Evolutionary conservation across 2,888 invertebrate species (phyloP).

Genomic region (Eucera pruinosa): DNA sequence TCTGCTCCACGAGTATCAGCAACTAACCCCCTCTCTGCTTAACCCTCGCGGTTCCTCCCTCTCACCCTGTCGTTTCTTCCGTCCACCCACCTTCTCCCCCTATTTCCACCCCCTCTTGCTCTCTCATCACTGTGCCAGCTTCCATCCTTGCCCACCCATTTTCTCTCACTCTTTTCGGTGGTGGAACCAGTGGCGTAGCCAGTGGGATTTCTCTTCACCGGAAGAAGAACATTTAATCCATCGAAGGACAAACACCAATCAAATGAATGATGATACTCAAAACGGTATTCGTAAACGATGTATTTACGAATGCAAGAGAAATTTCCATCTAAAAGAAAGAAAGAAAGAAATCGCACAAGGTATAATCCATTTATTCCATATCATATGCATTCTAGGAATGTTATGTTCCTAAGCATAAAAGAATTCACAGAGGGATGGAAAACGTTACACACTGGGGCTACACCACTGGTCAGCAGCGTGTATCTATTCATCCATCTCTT

Average conservation of each 20-base stretch:
- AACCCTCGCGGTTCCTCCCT: slow-evolving; percentile 66
- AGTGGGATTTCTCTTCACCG: slow-evolving; percentile 11
- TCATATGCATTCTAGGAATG: not conserved
- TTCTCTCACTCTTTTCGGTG: slow-evolving; percentile 64
- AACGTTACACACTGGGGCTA: slow-evolving; percentile 31
- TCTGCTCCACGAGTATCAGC: slow-evolving; percentile 50
- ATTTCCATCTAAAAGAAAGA: not conserved
- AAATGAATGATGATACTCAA: not conserved
- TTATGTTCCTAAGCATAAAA: not conserved
- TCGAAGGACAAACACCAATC: not conserved
- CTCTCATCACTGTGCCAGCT: slow-evolving; percentile 65
- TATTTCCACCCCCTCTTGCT: slow-evolving; percentile 33
- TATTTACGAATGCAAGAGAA: not conserved
- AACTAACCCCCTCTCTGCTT: slow-evolving; percentile 59
- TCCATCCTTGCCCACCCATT: slow-evolving; percentile 58
- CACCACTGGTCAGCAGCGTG: slow-evolving; percentile 62
- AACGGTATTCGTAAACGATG: slow-evolving; percentile 7
- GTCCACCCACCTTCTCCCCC: slow-evolving; percentile 53
- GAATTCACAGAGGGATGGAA: not conserved
- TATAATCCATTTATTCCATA: not conserved
- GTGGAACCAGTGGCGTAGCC: slow-evolving; percentile 60
- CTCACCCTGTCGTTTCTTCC: slow-evolving; percentile 58
- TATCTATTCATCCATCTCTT: slow-evolving; percentile 61
- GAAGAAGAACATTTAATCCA: not conserved
- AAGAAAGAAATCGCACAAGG: not conserved